Evolutionary conservation across 2,888 invertebrate genomes (phyloP), one percentile per base, ranked within the genome.

Genomic region (Acholoe squamosa): DNA sequence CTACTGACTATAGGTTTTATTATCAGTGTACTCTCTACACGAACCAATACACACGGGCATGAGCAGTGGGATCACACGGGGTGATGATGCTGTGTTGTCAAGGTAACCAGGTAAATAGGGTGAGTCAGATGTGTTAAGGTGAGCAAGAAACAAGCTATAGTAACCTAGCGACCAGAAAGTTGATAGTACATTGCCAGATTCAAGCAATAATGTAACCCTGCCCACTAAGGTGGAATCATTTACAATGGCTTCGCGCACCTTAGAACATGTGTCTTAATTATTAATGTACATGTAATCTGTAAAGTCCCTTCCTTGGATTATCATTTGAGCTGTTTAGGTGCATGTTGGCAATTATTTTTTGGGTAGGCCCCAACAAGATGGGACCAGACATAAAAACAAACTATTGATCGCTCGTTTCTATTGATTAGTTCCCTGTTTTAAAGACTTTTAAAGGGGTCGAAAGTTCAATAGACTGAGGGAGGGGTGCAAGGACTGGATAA

Each of bases 91-190:
- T 71, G 25, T 28, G 31, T 71, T 71, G 71, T 25, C 28, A 71
- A 28, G 71, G 71, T 71, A 71, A 28, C 71, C 71, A 71, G 71
- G 71, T 71, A 71, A 71, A 71, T 28, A 71, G 16, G n/a, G 31
- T 71, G 71, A 71, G 71, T 71, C 71, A 71, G 71, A 28, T 71
- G 71, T n/a, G 71, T 1, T 1, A n/a, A n/a, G 61, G 61, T 14
- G 61, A 61, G 61, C 61, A 61, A n/a, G 61, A 61, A 19, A 61
- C 61, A 61, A 19, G 61, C 5, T 61, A n/a, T 61, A 19, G 61
- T 61, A 12, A n/a, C 61, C 61, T 61, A 61, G n/a, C 43, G 43
- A 43, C 43, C 43, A 43, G 43, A 3, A 43, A 43, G 43, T 3
- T 43, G 43, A 3, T 43, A 43, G 43, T 43, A 43, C 43, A 43